Conservation (phyloP, 2,113 vertebrate genomes). For the Prionailurus bengalensis region DNA sequence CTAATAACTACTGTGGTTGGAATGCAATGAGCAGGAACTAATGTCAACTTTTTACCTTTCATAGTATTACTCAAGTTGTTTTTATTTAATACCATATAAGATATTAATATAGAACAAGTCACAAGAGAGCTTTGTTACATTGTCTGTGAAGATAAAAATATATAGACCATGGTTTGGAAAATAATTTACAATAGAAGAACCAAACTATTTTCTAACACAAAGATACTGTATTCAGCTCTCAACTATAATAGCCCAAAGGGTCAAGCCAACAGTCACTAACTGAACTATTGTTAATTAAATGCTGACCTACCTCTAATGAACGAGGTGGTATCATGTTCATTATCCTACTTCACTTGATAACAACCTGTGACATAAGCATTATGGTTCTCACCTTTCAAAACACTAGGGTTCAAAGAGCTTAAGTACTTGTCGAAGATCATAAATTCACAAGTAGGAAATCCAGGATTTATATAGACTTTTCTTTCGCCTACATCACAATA, state of each 20-base stretch:
- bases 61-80: neutral
- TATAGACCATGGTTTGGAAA: neutral
- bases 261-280: neutral
- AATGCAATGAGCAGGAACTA: neutral
- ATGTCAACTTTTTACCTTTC: neutral
- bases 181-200: neutral
- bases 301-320: neutral
- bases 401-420: neutral
- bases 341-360: neutral
- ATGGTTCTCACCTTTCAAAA: neutral
- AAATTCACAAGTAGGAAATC: neutral
- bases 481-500: neutral
- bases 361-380: neutral
- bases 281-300: neutral
- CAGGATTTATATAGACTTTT: neutral
- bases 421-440: neutral
- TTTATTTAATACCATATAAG: neutral
- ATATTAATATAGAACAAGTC: constrained; percentile 1
- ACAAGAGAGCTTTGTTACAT: neutral
- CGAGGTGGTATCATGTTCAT: neutral
- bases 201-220: neutral
- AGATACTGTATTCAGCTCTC: neutral
- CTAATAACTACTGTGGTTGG: neutral
- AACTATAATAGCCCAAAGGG: neutral
- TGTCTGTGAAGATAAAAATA: neutral